Evolutionary conservation across 2,113 vertebrate species (phyloP), one percentile per base, ranked within the genome.

Genomic region (Empidonax traillii): DNA sequence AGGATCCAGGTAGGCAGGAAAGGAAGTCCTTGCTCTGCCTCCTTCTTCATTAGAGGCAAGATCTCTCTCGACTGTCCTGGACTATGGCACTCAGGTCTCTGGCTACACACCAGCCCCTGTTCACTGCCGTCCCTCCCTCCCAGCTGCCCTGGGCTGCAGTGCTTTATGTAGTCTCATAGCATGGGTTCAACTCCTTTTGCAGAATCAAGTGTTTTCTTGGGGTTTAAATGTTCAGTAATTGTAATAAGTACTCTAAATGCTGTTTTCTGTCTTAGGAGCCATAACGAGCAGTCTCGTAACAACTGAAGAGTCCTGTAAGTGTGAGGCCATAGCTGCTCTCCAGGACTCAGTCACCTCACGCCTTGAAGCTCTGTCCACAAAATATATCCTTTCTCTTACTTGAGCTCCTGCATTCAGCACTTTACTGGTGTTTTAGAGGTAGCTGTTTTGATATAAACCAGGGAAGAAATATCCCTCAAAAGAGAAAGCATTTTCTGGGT

Each of bases 341-440:
- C 99, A 99, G 97, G 98, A 98, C 71, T 98, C 98, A 15, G 98
- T 98, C 25, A 98, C 98, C 92, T 98, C 97, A 3, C 96, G 93
- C 87, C 97, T 99, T 49, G 98, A 99, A 97, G 98, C 98, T 94
- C 97, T 99, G 82, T 97, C 98, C 46, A 95, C 95, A 88, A 99
- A 98, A 96, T 81, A 99, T 99, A 99, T 99, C 99, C 99, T 99
- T 99, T 97, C 78, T 73, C 80, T 85, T 47, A 74, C 15, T 35
- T n/a, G 17, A 39, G 58, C 56, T 91, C 72, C 44, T 85, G 51
- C 44, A 78, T 73, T 84, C 37, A 86, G 43, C 37, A 76, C 24
- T 49, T 87, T 74, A 49, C 35, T 84, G 35, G 37, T 77, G 16
- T 53, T 35, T 92, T 59, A 66, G 41, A 55, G 22, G 39, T 47